A percentile compares a stretch with the other conserved stretches of the same genome.
These are phyloP conservation scores for Subacronicta megacephala DNA, from an alignment of 2,888 invertebrate species.

Conservation along the genomic window DNA sequence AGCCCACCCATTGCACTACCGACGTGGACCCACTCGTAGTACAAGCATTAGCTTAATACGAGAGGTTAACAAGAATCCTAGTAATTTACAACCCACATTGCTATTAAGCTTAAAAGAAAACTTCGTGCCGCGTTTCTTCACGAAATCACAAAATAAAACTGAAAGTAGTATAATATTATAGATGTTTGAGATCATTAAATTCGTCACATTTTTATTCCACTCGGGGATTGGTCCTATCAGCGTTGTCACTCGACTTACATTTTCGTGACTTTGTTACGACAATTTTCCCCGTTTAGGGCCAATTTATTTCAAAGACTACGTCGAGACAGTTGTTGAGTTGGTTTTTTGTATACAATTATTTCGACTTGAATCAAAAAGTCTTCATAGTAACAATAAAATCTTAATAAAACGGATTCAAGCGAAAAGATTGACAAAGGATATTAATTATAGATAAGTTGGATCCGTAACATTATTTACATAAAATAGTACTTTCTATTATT, in stretches of 20 bases:
- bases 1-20: too few relatives aligned
- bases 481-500: too few relatives aligned
- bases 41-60: too few relatives aligned
- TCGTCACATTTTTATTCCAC: constrained; percentile 11
- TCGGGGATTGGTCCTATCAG: constrained; percentile 10
- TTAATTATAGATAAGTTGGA: background rate
- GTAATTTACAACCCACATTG: too few relatives aligned
- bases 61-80: too few relatives aligned
- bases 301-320: constrained; percentile 1
- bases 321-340: background rate
- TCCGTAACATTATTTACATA: background rate
- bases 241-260: constrained; percentile 7
- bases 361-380: constrained; percentile 1
- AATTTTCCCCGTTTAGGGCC: constrained; percentile 3
- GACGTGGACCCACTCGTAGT: too few relatives aligned
- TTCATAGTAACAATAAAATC: constrained; percentile 10
- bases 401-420: constrained; percentile 2
- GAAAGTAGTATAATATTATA: too few relatives aligned
- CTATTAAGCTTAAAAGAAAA: too few relatives aligned
- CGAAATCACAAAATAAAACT: too few relatives aligned
- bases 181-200: background rate
- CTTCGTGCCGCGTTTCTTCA: too few relatives aligned
- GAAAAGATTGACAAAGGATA: background rate
- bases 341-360: constrained; percentile 1
- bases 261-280: constrained; percentile 3